Base-by-base conservation (phyloP, 2,113 vertebrate genomes). In the Anser cygnoides region DNA sequence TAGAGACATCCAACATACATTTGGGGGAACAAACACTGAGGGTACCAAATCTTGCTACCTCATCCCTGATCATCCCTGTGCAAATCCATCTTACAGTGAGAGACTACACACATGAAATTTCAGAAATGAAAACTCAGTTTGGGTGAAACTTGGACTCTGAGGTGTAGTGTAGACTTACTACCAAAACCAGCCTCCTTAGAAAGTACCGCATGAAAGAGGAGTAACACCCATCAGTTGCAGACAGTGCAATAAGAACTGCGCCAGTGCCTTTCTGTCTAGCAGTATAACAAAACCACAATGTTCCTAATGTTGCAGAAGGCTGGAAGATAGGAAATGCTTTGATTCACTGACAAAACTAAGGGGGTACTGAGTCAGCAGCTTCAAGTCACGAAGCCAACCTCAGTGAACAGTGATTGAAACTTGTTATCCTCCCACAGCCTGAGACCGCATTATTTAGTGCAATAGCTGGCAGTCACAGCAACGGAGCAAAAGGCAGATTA, bases 401-500 rank as follows among this genome's bases (percentile, higher is more conserved):
- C 57, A 44, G 49, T 7, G 35, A 65, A 39, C 66, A 66, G 31
- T 84, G 92, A 84, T 8, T 50, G 77, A 93, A 93, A 87, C 49
- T 58, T 55, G 63, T 67, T 91, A 72, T 68, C 79, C 58, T 82
- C 62, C 72, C 71, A 66, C 7, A 87, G 44, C 54, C 63, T 2
- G 5, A 55, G 21, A 79, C 20, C 0, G 0, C 0, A 2, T 83
- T 92, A 52, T 11, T 31, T 2, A 73, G 59, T 15, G 59, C 52
- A 66, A 37, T 2, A 79, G 87, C 74, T 19, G 2, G 86, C 86
- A 89, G 73, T 50, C 73, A 78, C 49, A 59, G 89, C 37, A 61
- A 89, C 66, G 72, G 83, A 95, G 86, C 8, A 49, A 84, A 75
- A 89, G 89, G 71, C 74, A 92, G 84, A 89, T 61, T 66, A 80